Evolutionary conservation across 1,140 invertebrate genomes (phyloP), one percentile per base, ranked within the genome.

Genomic region (Riptortus pedestris): DNA sequence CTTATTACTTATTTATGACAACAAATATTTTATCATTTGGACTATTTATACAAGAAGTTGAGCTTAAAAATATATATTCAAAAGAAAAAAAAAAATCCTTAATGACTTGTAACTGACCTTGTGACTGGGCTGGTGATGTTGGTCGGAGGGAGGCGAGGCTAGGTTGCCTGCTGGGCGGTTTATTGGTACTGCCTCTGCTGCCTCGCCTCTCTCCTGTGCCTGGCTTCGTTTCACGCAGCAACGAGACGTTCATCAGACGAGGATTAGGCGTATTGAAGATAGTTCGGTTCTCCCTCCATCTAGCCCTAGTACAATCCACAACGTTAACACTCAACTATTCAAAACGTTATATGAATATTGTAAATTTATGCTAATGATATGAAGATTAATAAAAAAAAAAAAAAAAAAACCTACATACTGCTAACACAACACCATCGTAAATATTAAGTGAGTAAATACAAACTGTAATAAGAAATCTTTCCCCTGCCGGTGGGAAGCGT

Each of bases 231-330:
- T 91, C 88, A 69, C 86, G 79, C 68, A 92, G 74, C 65, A 92
- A 74, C 2, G 88, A 91, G 12, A 90, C 88, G 72, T 91, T 91
- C 88, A 91, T 91, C 72, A 91, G 76, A 38, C 88, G 81, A 24
- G 91, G 90, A 73, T 93, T 93, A 16, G 91, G 91, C 90, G 80
- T 55, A 24, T 55, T 55, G 51, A 55, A 55, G 20, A 55, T 55
- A 3, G 51, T 55, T 3, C 51, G 20, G 74, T 92, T 93, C 71
- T 93, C 91, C 67, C 86, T 82, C 87, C 91, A 94, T 70, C 90
- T 81, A 22, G 91, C 91, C 73, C 91, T 93, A 77, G 55, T 79
- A 81, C 2, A 48, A 18, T 7, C 31, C 31, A 38, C 31, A 5
- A 7, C 31, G 14, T 14, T n/a, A 11, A 43, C 11, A 43, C 38